Percentiles rank a stretch among this genome's conserved stretches.
Evolutionary conservation across 2,888 invertebrate species (phyloP).

Genomic region (Euproctis similis): DNA sequence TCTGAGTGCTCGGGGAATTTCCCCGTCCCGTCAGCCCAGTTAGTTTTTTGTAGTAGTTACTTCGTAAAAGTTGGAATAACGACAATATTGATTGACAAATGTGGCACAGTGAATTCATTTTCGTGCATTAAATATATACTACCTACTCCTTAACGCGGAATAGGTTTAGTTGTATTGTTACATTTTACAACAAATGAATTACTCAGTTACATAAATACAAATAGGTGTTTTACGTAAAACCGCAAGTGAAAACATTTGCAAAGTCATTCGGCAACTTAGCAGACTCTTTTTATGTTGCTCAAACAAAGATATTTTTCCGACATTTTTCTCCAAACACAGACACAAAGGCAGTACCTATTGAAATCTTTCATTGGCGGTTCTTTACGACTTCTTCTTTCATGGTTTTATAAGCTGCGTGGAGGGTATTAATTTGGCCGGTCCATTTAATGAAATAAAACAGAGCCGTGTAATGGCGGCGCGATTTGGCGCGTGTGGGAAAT

Average conservation of each 20-base stretch:
- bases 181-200: no score
- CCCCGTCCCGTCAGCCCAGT: no score
- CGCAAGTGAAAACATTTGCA: constrained; percentile 9
- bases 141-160: no score
- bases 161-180: no score
- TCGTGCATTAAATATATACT: no score
- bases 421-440: constrained; percentile 63
- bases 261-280: constrained; percentile 14
- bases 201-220: no score
- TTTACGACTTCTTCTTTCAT: constrained; percentile 47
- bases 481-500: constrained; percentile 67
- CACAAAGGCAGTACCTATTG: constrained; percentile 51
- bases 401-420: constrained; percentile 55
- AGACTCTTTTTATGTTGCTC: constrained; percentile 27
- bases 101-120: no score
- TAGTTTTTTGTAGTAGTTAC: no score
- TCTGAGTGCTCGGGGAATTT: no score
- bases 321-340: constrained; percentile 42
- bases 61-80: not conserved
- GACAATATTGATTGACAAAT: no score
- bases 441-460: constrained; percentile 72
- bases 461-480: constrained; percentile 59
- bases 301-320: constrained; percentile 39
- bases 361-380: constrained; percentile 45
- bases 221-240: no score